Percentiles rank a stretch among this genome's conserved stretches.
phyloP scores from a whole-genome alignment of 2,113 vertebrate genomes.

The Petaurus breviceps region DNA sequence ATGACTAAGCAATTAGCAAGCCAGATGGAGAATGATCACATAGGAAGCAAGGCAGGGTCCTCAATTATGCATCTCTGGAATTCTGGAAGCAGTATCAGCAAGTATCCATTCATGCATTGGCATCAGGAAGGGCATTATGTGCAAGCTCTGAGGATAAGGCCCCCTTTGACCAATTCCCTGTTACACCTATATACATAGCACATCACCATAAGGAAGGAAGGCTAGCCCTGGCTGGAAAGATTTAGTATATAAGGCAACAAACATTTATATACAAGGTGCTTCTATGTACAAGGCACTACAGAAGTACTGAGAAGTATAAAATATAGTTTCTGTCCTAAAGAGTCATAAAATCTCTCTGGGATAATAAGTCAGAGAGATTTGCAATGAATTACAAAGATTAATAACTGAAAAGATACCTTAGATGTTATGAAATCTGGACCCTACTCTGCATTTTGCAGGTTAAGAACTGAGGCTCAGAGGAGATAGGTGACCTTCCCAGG shows the following conservation, averaged over 20 bases:
- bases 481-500: background rate
- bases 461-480: background rate
- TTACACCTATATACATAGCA: background rate
- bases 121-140: background rate
- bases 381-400: background rate
- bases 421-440: background rate
- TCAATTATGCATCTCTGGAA: background rate
- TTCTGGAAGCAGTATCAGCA: background rate
- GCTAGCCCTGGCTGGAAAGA: background rate
- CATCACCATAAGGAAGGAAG: background rate
- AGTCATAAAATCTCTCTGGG: background rate
- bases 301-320: background rate
- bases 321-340: background rate
- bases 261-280: background rate
- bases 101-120: background rate
- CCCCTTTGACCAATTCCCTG: background rate
- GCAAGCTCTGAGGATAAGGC: background rate
- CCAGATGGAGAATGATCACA: background rate
- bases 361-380: background rate
- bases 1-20: background rate
- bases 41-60: background rate
- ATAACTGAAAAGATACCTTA: background rate
- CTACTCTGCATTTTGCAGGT: background rate
- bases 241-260: conserved; percentile 8
- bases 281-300: background rate